Conservation (phyloP, 1,140 invertebrate species). For the Aporrectodea caliginosa region DNA sequence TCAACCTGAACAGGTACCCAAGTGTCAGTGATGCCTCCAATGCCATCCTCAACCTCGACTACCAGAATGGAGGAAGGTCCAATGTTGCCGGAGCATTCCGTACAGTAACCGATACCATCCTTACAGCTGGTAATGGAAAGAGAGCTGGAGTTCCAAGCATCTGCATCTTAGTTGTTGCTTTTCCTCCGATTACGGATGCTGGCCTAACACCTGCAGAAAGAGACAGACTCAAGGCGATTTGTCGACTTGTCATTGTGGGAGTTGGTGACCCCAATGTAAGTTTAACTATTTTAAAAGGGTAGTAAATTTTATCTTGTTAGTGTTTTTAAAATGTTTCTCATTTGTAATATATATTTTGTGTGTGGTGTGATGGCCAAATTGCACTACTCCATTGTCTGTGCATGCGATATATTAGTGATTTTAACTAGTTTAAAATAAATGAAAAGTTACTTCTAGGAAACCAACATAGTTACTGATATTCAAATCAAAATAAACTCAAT, state of each 20-base stretch:
- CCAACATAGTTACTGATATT: no score
- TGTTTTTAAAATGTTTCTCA: no score
- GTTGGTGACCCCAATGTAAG: background rate
- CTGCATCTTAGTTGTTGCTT: background rate
- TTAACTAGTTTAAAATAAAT: no score
- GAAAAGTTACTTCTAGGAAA: no score
- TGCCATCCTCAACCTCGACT: background rate
- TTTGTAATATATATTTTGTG: no score
- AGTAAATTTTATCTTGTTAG: no score
- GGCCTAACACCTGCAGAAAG: background rate
- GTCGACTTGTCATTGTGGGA: background rate
- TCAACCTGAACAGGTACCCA: background rate
- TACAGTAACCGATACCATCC: background rate
- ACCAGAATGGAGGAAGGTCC: background rate
- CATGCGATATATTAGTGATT: no score
- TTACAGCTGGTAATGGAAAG: background rate
- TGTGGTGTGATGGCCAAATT: no score
- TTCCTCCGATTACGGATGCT: background rate
- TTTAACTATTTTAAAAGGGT: no score
- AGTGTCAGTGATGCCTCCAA: background rate
- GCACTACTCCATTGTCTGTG: no score
- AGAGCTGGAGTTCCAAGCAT: background rate
- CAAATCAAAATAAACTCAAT: no score
- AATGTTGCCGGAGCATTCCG: background rate
- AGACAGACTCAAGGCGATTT: background rate